phyloP scores from a whole-genome alignment of 2,113 vertebrate species.

The Odontesthes bonariensis region DNA sequence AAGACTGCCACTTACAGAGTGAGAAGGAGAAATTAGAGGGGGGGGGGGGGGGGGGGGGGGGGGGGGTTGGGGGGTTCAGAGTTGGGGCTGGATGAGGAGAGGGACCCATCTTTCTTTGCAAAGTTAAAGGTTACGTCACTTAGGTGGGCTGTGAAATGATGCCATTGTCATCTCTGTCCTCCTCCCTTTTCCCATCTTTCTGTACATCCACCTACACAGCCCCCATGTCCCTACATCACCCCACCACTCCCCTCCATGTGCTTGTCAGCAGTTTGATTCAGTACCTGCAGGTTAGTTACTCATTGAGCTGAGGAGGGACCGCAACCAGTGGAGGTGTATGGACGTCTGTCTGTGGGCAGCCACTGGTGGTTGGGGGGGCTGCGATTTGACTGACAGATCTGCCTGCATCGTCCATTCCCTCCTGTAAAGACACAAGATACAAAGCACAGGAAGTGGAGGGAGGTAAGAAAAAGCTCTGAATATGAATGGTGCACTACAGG shows the following conservation, averaged over 20 bases:
- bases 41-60: neutral
- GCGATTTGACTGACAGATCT: conserved; percentile 79
- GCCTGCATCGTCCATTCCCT: conserved; percentile 78
- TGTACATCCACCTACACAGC: conserved; percentile 67
- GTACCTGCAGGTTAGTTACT: conserved; percentile 84
- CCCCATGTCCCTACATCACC: conserved; percentile 17
- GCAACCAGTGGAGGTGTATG: conserved; percentile 74
- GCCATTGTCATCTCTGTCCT: conserved; percentile 72
- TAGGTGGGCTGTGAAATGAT: conserved; percentile 73
- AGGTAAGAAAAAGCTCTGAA: conserved; percentile 64
- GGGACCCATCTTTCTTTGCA: conserved; percentile 46
- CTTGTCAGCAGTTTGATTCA: conserved; percentile 84
- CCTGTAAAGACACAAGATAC: conserved; percentile 73
- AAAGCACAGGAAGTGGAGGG: conserved; percentile 81
- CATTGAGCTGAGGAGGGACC: conserved; percentile 79
- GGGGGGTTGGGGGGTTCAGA: no score
- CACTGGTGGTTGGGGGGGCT: conserved; percentile 47
- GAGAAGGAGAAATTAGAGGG: conserved; percentile 30
- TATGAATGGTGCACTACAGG: conserved; percentile 75
- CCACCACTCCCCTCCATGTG: conserved; percentile 47
- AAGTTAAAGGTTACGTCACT: conserved; percentile 71
- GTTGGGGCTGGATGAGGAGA: conserved; percentile 32
- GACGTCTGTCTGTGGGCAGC: conserved; percentile 65
- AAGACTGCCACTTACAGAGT: conserved; percentile 61
- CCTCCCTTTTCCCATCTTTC: conserved; percentile 60